Evolutionary conservation across 2,888 invertebrate species (phyloP).

Genomic region (Amphimallon solstitiale): DNA sequence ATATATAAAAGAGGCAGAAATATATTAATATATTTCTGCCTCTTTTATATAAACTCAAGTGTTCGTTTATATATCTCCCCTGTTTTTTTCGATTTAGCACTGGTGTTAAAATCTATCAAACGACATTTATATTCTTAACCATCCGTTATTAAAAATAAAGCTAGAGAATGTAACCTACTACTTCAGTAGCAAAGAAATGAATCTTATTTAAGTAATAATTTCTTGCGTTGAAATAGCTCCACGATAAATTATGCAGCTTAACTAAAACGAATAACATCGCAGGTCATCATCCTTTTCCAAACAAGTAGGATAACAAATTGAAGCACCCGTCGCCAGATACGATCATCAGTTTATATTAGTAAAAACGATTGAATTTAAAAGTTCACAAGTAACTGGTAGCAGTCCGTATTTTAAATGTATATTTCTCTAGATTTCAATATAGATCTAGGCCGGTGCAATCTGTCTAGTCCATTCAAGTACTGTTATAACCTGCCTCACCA

Average conservation of each 20-base stretch:
- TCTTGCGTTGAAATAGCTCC: neutral
- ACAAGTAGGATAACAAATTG: conserved; percentile 25
- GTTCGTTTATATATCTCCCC: too few relatives aligned
- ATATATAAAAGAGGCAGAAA: too few relatives aligned
- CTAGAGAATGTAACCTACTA: too few relatives aligned
- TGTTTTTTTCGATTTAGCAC: too few relatives aligned
- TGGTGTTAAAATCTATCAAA: too few relatives aligned
- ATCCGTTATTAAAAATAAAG: too few relatives aligned
- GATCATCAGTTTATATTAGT: conserved; percentile 29
- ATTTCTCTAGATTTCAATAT: conserved; percentile 52
- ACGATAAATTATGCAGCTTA: neutral
- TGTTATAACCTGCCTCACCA: conserved; percentile 34
- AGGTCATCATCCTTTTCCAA: conserved; percentile 15
- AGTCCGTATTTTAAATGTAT: conserved; percentile 46
- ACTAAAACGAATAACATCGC: neutral
- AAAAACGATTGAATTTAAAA: conserved; percentile 35
- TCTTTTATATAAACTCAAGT: too few relatives aligned
- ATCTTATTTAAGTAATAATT: too few relatives aligned
- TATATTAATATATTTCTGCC: too few relatives aligned
- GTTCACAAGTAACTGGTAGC: conserved; percentile 32
- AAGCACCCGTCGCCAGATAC: conserved; percentile 27
- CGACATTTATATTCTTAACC: too few relatives aligned
- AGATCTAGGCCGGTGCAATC: conserved; percentile 45
- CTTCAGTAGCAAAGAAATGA: too few relatives aligned
- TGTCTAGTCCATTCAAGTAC: conserved; percentile 40